Conservation (phyloP, 2,113 vertebrate genomes). For the crab-eating macaque (Macaca fascicularis) region T2T-MFA8v1.1 NC_088388.1:107944001-107944500, state of each 20-base stretch:
- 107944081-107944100: not conserved
- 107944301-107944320: not conserved
- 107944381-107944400: not conserved
- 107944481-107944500: not conserved
- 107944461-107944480: not conserved
- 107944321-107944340: not conserved
- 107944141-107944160: not conserved
- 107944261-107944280: not conserved
- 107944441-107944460: not conserved
- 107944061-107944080: not conserved
- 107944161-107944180: not conserved
- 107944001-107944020: not conserved
- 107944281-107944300: not conserved
- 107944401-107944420: not conserved
- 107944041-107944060: not conserved
- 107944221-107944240: not conserved
- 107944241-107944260: not conserved
- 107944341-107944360: not conserved
- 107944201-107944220: not conserved
- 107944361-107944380: not conserved
- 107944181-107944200: not conserved
- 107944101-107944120: not conserved
- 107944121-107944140: not conserved
- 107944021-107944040: not conserved
- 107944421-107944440: not conserved